These are phyloP conservation scores for Cebidichthys violaceus DNA, from an alignment of 2,113 vertebrate genomes.

Conservation along the genomic window DNA sequence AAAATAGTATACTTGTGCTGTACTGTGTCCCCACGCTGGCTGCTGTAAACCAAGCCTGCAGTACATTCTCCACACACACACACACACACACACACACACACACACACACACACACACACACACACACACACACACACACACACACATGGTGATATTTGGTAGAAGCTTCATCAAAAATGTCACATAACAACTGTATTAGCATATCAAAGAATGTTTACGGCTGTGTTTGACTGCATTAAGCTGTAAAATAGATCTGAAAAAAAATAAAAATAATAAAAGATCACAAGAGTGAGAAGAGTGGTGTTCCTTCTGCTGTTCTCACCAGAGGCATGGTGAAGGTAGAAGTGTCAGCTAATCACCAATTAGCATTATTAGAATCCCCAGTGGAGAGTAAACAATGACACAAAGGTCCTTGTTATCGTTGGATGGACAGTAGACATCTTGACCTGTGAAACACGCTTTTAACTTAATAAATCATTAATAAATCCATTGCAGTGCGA, in stretches of 20 bases:
- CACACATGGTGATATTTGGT: not conserved
- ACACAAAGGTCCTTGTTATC: not conserved
- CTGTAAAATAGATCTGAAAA: not conserved
- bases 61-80: not conserved
- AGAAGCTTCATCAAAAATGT: conserved; percentile 17
- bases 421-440: not conserved
- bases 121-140: not conserved
- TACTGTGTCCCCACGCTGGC: not conserved
- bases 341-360: not conserved
- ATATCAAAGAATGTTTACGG: conserved; percentile 54
- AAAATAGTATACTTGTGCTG: not conserved
- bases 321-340: not conserved
- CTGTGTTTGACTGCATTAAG: conserved; percentile 26
- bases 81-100: not conserved
- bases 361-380: not conserved
- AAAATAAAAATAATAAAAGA: not conserved
- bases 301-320: not conserved
- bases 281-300: not conserved
- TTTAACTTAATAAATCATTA: not conserved
- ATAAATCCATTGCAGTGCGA: not conserved
- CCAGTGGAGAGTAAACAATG: not conserved
- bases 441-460: not conserved
- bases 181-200: conserved; percentile 32
- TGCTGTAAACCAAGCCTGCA: not conserved
- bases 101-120: not conserved